Percentiles rank a stretch among this genome's conserved stretches.
Conservation (phyloP, 2,113 vertebrate genomes). For the Melospiza melodia region DNA sequence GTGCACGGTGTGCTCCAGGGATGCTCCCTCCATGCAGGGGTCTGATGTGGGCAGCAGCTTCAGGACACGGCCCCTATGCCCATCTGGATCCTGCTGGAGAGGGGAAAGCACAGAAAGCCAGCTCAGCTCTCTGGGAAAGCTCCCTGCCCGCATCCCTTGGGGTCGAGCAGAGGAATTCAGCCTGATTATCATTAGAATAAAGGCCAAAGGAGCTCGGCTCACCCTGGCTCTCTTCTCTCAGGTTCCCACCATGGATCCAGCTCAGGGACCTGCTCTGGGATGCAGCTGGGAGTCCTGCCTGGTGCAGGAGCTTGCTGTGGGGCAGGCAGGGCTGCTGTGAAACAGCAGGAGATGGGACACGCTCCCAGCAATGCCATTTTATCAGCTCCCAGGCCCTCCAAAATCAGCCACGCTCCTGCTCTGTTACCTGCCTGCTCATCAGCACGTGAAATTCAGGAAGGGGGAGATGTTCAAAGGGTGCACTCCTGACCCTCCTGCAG, state of each 20-base stretch:
- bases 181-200: conserved; percentile 24
- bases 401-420: neutral
- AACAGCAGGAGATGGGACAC: neutral
- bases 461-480: neutral
- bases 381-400: neutral
- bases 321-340: neutral
- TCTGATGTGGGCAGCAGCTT: neutral
- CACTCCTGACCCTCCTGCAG: neutral
- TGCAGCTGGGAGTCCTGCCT: neutral
- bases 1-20: fast-evolving
- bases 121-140: neutral
- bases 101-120: neutral
- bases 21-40: neutral
- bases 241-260: neutral
- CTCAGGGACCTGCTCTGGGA: neutral
- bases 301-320: neutral
- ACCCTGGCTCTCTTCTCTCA: neutral
- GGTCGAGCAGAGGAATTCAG: conserved; percentile 17
- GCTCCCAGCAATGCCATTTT: fast-evolving
- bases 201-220: neutral
- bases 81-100: neutral
- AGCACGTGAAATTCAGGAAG: neutral
- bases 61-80: neutral
- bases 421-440: neutral
- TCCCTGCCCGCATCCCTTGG: neutral